Evolutionary conservation across 2,113 vertebrate species (phyloP).

Genomic region (Daubentonia madagascariensis): DNA sequence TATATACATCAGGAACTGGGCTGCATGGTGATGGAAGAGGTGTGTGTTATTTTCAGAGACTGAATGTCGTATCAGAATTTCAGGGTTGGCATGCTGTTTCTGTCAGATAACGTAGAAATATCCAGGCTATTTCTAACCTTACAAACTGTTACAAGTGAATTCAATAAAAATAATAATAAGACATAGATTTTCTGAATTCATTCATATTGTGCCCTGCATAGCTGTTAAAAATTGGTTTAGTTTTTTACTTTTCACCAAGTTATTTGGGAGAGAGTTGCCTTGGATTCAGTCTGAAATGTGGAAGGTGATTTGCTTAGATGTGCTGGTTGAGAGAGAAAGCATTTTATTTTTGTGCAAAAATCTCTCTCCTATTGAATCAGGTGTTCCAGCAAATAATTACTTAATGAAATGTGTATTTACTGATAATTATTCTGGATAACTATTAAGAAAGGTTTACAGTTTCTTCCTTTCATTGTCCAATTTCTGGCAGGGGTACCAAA

Average conservation of each 20-base stretch:
- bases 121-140: not conserved
- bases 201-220: not conserved
- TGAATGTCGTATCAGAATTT: constrained; percentile 34
- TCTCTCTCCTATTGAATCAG: not conserved
- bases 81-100: constrained; percentile 2
- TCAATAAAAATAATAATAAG: constrained; percentile 20
- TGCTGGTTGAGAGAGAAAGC: constrained; percentile 3
- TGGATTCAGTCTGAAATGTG: not conserved
- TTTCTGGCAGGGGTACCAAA: constrained; percentile 19
- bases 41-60: constrained; percentile 49
- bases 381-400: constrained; percentile 44
- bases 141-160: not conserved
- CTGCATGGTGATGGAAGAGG: not conserved
- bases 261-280: constrained; percentile 6
- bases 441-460: constrained; percentile 3
- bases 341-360: constrained; percentile 10
- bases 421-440: constrained; percentile 35
- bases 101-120: not conserved
- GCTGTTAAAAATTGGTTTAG: not conserved
- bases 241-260: constrained; percentile 16
- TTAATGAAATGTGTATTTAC: constrained; percentile 19
- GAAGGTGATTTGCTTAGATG: not conserved
- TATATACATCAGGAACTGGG: constrained; percentile 34
- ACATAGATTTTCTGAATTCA: not conserved
- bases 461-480: constrained; percentile 29